Evolutionary conservation across 2,797 vertebrate genomes (phyloP).

Genomic region (Nasua narica): DNA sequence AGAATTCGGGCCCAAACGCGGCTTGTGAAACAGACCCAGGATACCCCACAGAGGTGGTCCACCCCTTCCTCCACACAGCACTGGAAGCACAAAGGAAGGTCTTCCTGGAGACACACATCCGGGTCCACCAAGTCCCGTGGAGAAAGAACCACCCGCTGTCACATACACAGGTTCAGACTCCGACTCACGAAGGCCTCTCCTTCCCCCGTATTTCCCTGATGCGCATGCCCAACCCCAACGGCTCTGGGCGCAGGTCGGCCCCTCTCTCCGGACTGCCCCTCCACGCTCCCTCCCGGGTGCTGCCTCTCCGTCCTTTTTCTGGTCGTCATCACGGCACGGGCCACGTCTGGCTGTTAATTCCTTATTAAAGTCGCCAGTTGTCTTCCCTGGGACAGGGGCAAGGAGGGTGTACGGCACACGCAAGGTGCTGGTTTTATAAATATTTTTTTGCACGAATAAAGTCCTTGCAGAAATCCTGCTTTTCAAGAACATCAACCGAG

Average conservation of each 20-base stretch:
- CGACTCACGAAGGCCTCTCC: not conserved
- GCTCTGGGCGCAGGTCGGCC: not conserved
- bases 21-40: not conserved
- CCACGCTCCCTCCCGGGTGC: not conserved
- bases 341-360: slow-evolving; percentile 31
- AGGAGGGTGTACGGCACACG: not conserved
- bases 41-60: not conserved
- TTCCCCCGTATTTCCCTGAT: not conserved
- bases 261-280: not conserved
- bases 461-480: slow-evolving; percentile 25
- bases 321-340: not conserved
- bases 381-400: not conserved
- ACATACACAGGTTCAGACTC: not conserved
- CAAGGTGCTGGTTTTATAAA: slow-evolving; percentile 29
- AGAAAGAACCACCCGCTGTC: not conserved
- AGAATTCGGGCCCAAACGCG: not conserved
- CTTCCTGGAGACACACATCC: not conserved
- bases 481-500: not conserved
- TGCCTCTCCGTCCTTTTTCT: not conserved
- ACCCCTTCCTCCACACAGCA: fast-evolving
- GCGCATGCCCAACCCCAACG: fast-evolving
- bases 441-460: slow-evolving; percentile 10
- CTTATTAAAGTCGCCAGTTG: slow-evolving; percentile 58
- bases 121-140: not conserved
- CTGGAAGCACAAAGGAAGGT: not conserved